Evolutionary conservation across 2,797 vertebrate species (phyloP).

Genomic region (Orestias chungarensis): DNA sequence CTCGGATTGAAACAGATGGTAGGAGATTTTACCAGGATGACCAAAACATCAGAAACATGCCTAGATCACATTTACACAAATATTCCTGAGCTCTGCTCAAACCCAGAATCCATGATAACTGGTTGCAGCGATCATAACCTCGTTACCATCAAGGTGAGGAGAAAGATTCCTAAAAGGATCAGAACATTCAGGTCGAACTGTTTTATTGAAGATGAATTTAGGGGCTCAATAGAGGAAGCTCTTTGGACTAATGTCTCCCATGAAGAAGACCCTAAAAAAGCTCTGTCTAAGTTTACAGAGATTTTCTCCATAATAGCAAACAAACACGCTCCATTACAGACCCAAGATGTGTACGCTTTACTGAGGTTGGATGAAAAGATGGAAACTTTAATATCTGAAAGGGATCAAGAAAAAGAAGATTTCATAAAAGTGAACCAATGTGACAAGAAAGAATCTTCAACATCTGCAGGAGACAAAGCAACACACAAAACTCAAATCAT

Average conservation of each 20-base stretch:
- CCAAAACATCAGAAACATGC: neutral
- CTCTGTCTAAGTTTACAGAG: neutral
- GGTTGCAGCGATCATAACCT: neutral
- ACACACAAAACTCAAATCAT: no score
- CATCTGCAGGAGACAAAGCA: no score
- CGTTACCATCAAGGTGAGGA: neutral
- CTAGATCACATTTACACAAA: slow-evolving; percentile 1
- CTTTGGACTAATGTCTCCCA: no score
- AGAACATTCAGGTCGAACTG: neutral
- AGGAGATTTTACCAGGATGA: neutral
- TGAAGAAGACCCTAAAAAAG: neutral
- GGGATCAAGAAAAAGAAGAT: neutral
- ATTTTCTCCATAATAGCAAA: accelerated
- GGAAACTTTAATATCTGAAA: neutral
- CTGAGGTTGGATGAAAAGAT: accelerated
- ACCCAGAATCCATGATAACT: accelerated
- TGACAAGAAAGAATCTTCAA: no score
- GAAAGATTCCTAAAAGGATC: neutral
- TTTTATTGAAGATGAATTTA: accelerated
- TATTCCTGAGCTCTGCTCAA: neutral
- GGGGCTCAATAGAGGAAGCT: accelerated
- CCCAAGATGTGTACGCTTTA: neutral
- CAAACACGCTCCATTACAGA: neutral
- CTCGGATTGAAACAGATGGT: neutral
- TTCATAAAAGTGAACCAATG: accelerated